Conservation (phyloP, 2,888 invertebrate species). For the Pachydiplax longipennis region DNA sequence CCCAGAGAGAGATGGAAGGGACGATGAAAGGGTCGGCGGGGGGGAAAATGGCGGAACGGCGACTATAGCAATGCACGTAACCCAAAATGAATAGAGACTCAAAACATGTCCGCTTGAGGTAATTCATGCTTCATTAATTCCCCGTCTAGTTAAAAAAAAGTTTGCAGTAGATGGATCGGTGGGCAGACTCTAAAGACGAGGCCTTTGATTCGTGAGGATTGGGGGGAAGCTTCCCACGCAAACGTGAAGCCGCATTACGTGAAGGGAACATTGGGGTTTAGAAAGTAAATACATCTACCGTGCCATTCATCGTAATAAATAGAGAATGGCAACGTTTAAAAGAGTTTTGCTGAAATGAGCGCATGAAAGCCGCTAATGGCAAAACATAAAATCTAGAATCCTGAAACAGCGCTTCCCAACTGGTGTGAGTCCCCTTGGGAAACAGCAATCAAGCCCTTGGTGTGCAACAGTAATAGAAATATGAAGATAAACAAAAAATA, state of each 20-base stretch:
- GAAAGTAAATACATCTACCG: not conserved
- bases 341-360: too few species aligned
- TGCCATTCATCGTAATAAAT: not conserved
- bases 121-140: not conserved
- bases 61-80: not conserved
- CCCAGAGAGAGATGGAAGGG: not conserved
- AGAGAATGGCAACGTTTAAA: too few species aligned
- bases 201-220: not conserved
- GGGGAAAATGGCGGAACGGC: not conserved
- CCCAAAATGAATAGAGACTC: not conserved
- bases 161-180: not conserved
- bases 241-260: not conserved
- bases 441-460: too few species aligned
- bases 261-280: not conserved
- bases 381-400: too few species aligned
- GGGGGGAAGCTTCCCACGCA: not conserved
- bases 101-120: not conserved
- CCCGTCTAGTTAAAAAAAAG: not conserved
- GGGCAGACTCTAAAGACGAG: not conserved
- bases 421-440: too few species aligned
- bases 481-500: too few species aligned
- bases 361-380: too few species aligned
- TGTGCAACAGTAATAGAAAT: too few species aligned
- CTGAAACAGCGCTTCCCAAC: too few species aligned
- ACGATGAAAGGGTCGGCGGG: not conserved